Percentiles rank a stretch among this genome's conserved stretches.
Conservation (phyloP, 2,113 vertebrate genomes). For the Ptilorrhoa leucosticta region DNA sequence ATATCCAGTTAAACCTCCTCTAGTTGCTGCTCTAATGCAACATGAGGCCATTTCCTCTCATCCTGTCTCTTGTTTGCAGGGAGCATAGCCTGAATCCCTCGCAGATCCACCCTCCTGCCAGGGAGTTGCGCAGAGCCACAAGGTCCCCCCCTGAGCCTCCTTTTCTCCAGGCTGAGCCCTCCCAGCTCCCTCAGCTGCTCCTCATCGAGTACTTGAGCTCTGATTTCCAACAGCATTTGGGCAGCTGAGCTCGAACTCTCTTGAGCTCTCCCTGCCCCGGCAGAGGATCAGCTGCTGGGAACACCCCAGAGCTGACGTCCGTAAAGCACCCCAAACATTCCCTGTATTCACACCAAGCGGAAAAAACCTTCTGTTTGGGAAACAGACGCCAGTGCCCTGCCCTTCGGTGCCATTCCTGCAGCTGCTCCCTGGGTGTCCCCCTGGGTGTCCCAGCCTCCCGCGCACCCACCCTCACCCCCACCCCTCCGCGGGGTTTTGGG, state of each 20-base stretch:
- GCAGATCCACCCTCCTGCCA: neutral
- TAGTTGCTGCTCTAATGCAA: neutral
- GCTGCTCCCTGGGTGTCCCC: neutral
- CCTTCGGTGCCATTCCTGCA: rapidly evolving
- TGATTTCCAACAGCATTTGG: neutral
- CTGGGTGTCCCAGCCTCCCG: neutral
- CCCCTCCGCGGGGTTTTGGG: neutral
- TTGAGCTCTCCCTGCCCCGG: rapidly evolving
- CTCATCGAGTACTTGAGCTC: neutral
- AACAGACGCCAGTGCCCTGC: rapidly evolving
- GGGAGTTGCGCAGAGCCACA: rapidly evolving
- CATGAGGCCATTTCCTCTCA: rapidly evolving
- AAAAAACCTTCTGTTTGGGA: rapidly evolving
- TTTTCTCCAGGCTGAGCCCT: neutral
- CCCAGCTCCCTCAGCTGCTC: neutral
- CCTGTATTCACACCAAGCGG: rapidly evolving
- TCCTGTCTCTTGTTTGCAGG: neutral
- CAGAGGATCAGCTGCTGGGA: rapidly evolving
- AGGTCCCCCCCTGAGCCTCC: neutral
- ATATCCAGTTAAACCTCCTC: neutral
- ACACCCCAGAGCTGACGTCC: rapidly evolving
- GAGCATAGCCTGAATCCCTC: neutral
- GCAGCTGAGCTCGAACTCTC: neutral
- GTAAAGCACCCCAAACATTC: rapidly evolving
- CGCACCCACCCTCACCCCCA: rapidly evolving